Evolutionary conservation across 2,888 invertebrate genomes (phyloP), one percentile per base, ranked within the genome.

Genomic region (Dendrolimus houi): DNA sequence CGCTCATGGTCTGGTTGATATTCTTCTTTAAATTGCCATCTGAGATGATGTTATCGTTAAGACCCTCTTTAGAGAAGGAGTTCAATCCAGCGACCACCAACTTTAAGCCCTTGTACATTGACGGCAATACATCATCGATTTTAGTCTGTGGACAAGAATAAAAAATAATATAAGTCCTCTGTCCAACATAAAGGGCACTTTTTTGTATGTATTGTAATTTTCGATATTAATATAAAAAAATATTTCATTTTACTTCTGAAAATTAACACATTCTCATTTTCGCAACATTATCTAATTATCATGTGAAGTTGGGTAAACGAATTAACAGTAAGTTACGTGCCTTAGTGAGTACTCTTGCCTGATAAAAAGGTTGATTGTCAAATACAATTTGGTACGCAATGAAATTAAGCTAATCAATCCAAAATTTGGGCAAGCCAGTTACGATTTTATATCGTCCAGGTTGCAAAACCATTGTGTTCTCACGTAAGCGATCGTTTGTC

Each of bases 21-120:
- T 93, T 85, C 12, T 83, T 75, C 61, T 79, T 79, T 55, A 89
- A 68, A 13, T 60, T 63, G 56, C 71, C 77, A 53, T 86, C 84
- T 10, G 73, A 61, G 56, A 67, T 64, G 58, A 81, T 73, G 55
- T 77, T 87, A 70, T 86, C 72, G 17, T 81, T 81, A 56, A 90
- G 70, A 54, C 92, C 89, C 29, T 92, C 87, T 63, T 92, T 92
- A 66, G 94, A 93, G 79, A 95, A 91, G 69, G 93, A 93, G 70
- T 95, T 93, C 59, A 95, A 74, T 41, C 93, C 94, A 8, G 95
- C 94, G 1, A 95, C 94, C 61, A 94, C 91, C 85, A 92, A 93
- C 81, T 96, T 95, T 76, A 96, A 84, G 64, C 92, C 92, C 70
- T 93, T 92, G 83, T 94, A 95, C 73, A 93, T 91, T 58, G 92